Conservation (phyloP, 1,140 invertebrate species). For the Meloidogyne hapla region DNA sequence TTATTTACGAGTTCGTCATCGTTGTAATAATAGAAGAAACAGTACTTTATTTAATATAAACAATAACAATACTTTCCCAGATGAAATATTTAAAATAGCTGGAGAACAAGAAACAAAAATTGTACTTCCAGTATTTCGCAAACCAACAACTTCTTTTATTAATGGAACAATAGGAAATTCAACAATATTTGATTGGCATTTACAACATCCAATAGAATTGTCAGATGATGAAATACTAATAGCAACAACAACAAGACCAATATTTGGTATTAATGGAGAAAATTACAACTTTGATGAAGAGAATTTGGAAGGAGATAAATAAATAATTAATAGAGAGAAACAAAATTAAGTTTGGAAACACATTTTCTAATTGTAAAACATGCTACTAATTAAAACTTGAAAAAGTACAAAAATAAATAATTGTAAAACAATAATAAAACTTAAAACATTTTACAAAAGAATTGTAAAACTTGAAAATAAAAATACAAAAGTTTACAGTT, state of each 20-base stretch:
- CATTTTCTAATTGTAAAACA: no score
- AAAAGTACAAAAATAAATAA: no score
- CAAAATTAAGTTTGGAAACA: no score
- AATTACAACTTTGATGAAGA: slow-evolving; percentile 2
- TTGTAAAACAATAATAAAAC: not conserved
- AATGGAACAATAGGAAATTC: not conserved
- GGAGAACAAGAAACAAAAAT: slow-evolving; percentile 1
- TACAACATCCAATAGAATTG: not conserved
- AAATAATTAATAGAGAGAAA: not conserved
- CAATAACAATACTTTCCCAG: not conserved
- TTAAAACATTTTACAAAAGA: not conserved
- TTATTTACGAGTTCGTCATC: not conserved
- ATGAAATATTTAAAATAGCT: not conserved
- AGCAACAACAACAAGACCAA: not conserved
- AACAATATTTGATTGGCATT: not conserved
- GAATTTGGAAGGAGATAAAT: not conserved
- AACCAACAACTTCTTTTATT: not conserved
- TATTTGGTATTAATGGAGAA: not conserved
- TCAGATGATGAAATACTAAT: not conserved
- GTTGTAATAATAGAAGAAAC: not conserved
- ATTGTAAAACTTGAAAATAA: not conserved
- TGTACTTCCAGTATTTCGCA: slow-evolving; percentile 1
- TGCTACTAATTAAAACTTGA: no score
- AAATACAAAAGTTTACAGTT: not conserved
- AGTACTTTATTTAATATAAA: not conserved